A percentile compares a stretch with the other conserved stretches of the same genome.
Conservation (phyloP, 2,113 vertebrate genomes). For the Gambusia holbrooki region DNA sequence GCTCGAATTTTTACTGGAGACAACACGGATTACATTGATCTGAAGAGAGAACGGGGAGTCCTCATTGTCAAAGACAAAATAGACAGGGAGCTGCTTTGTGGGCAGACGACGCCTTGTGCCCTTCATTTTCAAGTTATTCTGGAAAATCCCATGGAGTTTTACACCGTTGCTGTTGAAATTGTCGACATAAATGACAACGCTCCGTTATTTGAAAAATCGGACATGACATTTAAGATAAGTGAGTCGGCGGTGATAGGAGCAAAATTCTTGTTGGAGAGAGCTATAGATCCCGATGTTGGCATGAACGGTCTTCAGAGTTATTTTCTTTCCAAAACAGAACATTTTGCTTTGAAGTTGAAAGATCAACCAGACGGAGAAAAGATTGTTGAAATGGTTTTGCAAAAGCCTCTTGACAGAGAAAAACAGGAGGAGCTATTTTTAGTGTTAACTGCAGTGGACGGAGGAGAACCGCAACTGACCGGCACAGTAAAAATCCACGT, state of each 20-base stretch:
- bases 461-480: conserved; percentile 38
- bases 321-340: conserved; percentile 58
- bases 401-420: conserved; percentile 63
- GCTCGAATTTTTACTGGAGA: conserved; percentile 68
- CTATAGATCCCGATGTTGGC: conserved; percentile 77
- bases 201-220: conserved; percentile 66
- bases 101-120: conserved; percentile 69
- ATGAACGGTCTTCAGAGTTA: conserved; percentile 77
- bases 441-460: conserved; percentile 56
- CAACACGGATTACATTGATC: conserved; percentile 46
- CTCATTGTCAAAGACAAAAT: conserved; percentile 76
- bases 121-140: conserved; percentile 62
- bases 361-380: conserved; percentile 39
- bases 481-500: conserved; percentile 42
- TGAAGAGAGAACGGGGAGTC: conserved; percentile 38
- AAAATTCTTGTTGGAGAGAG: conserved; percentile 71
- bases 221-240: conserved; percentile 71
- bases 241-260: conserved; percentile 43
- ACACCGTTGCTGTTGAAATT: conserved; percentile 73
- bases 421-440: conserved; percentile 39
- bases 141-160: conserved; percentile 80
- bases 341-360: conserved; percentile 65
- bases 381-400: conserved; percentile 59
- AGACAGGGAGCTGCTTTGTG: conserved; percentile 83
- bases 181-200: conserved; percentile 83